A percentile compares a stretch with the other conserved stretches of the same genome.
phyloP scores from a whole-genome alignment of 2,797 vertebrate genomes.

The Galago senegalensis region DNA sequence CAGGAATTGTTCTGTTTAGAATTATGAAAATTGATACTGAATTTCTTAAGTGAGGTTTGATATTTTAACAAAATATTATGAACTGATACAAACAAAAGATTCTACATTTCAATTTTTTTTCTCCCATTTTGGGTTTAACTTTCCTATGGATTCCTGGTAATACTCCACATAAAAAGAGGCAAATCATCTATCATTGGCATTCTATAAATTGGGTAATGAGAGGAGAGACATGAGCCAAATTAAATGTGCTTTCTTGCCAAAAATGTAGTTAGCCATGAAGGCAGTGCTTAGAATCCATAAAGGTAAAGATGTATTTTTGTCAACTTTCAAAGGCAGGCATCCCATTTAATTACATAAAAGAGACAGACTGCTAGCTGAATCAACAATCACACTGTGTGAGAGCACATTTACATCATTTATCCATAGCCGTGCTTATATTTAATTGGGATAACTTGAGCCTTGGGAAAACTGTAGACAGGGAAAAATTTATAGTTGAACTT shows the following conservation, averaged over 20 bases:
- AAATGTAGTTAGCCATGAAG: slow-evolving; percentile 72
- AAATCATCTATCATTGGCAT: slow-evolving; percentile 71
- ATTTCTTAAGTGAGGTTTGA: slow-evolving; percentile 58
- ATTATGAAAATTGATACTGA: slow-evolving; percentile 61
- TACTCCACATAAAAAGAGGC: slow-evolving; percentile 68
- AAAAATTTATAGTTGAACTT: slow-evolving; percentile 75
- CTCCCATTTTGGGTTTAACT: not conserved
- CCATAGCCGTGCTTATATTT: slow-evolving; percentile 79
- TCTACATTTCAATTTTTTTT: slow-evolving; percentile 41
- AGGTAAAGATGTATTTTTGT: slow-evolving; percentile 74
- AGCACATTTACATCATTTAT: slow-evolving; percentile 80
- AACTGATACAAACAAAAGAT: slow-evolving; percentile 26
- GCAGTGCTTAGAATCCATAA: slow-evolving; percentile 20
- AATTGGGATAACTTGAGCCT: slow-evolving; percentile 78
- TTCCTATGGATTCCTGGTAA: slow-evolving; percentile 60
- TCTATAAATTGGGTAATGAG: slow-evolving; percentile 82
- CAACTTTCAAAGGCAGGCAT: slow-evolving; percentile 73
- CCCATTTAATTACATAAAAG: slow-evolving; percentile 60
- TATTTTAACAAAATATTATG: slow-evolving; percentile 61
- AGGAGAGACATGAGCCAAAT: slow-evolving; percentile 77
- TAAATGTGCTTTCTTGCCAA: slow-evolving; percentile 62
- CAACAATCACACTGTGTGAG: slow-evolving; percentile 65
- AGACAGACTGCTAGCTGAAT: slow-evolving; percentile 76
- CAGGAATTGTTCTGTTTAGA: slow-evolving; percentile 41
- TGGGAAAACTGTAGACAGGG: slow-evolving; percentile 71